Evolutionary conservation across 2,113 vertebrate species (phyloP).

Genomic region (Gnathonemus longibarbis): DNA sequence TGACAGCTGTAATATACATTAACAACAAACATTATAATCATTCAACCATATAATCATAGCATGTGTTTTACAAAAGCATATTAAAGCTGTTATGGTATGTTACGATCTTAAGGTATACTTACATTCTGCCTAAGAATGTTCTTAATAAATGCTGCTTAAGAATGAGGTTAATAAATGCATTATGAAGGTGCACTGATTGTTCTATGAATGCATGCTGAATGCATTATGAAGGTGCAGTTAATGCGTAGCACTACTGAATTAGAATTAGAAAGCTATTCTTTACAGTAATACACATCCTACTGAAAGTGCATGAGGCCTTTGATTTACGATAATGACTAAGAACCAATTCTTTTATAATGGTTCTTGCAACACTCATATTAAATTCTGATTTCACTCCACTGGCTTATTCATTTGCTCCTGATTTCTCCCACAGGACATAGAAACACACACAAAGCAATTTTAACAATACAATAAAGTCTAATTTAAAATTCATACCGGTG

Average conservation of each 20-base stretch:
- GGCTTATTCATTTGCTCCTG: background rate
- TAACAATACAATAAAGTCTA: constrained; percentile 7
- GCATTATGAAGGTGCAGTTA: background rate
- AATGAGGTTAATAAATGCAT: background rate
- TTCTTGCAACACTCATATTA: background rate
- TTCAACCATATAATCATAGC: background rate
- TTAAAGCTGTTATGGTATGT: background rate
- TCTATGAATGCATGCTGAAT: background rate
- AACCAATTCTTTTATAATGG: background rate
- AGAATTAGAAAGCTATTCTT: background rate
- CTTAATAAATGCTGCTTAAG: background rate
- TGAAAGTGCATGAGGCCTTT: background rate
- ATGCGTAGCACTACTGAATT: background rate
- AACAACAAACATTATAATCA: background rate
- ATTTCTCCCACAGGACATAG: background rate
- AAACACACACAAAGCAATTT: background rate
- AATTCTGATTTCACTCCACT: background rate
- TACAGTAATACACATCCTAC: background rate
- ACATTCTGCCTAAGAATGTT: background rate
- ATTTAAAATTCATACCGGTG: background rate
- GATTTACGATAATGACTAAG: background rate
- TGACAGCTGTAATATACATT: background rate
- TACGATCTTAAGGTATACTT: background rate
- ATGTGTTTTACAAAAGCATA: background rate
- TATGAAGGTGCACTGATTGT: background rate